These are phyloP conservation scores for Calameuta filiformis DNA, from an alignment of 2,888 invertebrate species.

Conservation along the genomic window DNA sequence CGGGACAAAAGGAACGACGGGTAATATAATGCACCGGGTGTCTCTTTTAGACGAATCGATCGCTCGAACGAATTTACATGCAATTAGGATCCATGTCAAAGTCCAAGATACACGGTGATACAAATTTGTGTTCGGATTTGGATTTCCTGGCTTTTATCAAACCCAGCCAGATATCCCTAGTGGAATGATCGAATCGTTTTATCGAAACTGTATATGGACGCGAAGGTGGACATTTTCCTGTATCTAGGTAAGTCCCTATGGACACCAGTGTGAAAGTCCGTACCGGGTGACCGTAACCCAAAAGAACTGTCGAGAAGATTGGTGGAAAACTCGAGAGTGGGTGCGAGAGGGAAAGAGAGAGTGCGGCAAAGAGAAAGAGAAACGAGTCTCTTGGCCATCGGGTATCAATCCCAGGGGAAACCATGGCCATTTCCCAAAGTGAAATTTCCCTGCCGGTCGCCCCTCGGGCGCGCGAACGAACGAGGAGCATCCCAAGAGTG, in stretches of 20 bases:
- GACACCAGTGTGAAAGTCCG: not conserved
- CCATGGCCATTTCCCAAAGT: not conserved
- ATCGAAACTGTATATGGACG: not conserved
- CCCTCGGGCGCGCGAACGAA: not conserved
- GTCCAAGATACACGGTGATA: not conserved
- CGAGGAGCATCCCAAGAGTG: not conserved
- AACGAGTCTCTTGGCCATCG: not conserved
- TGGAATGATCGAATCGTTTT: not conserved
- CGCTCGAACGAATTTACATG: not conserved
- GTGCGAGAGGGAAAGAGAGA: too few relatives aligned
- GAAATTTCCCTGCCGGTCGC: not conserved
- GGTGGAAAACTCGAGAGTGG: not conserved
- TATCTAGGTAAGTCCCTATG: not conserved
- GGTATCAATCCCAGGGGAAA: not conserved
- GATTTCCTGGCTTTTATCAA: not conserved
- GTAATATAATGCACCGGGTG: not conserved
- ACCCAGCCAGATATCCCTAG: not conserved
- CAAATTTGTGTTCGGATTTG: not conserved
- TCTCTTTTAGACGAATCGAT: not conserved
- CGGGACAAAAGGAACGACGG: not conserved
- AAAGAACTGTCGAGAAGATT: not conserved
- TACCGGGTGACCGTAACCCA: not conserved
- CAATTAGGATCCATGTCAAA: not conserved
- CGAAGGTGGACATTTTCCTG: not conserved
- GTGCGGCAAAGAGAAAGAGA: not conserved